These are phyloP conservation scores for Paelopatides confundens DNA, from an alignment of 53 echinoderm and acorn worm species.

Conservation along the genomic window DNA sequence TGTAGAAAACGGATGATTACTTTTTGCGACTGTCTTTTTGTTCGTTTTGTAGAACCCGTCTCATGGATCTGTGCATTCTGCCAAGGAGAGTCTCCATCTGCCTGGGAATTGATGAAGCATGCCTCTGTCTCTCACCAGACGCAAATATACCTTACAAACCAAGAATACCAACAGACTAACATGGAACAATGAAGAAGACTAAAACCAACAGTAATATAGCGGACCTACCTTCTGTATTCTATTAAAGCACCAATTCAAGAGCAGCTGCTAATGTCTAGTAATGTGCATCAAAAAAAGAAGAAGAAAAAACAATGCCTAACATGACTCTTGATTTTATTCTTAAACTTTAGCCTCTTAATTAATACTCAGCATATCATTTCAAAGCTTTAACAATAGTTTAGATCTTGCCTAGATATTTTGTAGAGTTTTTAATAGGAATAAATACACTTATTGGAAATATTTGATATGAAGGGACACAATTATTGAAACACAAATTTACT, in stretches of 20 bases:
- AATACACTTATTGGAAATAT: background rate
- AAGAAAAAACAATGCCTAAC: no score
- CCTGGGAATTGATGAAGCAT: conserved; percentile 97
- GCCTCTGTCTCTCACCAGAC: conserved; percentile 74
- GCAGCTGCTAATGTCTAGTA: background rate
- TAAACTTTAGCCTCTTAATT: background rate
- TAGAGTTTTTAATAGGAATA: background rate
- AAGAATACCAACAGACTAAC: conserved; percentile 6
- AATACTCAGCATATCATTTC: background rate
- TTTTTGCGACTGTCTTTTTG: no score
- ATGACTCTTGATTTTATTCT: background rate
- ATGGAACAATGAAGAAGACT: conserved; percentile 1
- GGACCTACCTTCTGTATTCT: background rate
- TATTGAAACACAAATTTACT: background rate
- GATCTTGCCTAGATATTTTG: background rate
- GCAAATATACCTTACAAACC: conserved; percentile 74
- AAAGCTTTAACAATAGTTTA: background rate
- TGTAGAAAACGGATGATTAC: no score
- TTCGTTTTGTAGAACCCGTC: conserved; percentile 65
- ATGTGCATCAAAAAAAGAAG: no score
- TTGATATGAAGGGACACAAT: background rate
- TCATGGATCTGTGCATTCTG: conserved; percentile 90
- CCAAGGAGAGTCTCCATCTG: conserved; percentile 64
- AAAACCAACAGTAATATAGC: background rate
- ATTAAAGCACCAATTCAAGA: background rate